Evolutionary conservation across 2,113 vertebrate species (phyloP), one percentile per base, ranked within the genome.

Genomic region (Tragelaphus imberbis): DNA sequence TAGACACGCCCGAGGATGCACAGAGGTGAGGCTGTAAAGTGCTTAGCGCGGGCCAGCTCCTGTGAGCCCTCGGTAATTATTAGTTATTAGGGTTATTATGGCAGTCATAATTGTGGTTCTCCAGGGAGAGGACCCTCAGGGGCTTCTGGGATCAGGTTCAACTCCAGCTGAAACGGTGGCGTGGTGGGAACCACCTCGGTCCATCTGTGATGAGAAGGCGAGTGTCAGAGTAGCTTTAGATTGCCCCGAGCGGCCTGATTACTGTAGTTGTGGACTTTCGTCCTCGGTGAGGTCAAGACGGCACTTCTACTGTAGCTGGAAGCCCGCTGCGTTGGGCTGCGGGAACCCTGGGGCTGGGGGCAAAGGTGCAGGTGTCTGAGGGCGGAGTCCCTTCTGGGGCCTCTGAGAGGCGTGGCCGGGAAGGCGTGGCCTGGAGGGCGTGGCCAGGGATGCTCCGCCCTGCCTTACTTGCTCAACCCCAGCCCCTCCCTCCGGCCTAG

Each of bases 1-100:
- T 4, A 53, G 68, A 79, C 68, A 33, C 0, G 27, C 51, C 53
- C 14, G 36, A 30, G 75, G 90, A 14, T 21, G n/a, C 15, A 11
- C 0, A 0, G 4, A 0, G 33, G n/a, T 1, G 1, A 1, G 55
- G 40, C 58, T 9, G 25, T 6, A 3, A 56, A n/a, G 65, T 5
- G 7, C 21, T 68, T 2, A 56, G 85, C 33, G 2, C 0, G 2
- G 95, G 58, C 65, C 33, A 6, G 33, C 80, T 28, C 25, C 23
- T 0, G 25, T 6, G 65, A 15, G 94, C 4, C 2, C 80, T 14
- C 55, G 4, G 4, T 84, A 15, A 28, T 30, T 19, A 51, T n/a
- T n/a, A 61, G 56, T 82, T 40, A 3, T 53, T 25, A 40, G 53
- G 61, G 1, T 65, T n/a, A 6, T 28, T 40, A 19, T 9, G n/a